Base-by-base conservation (phyloP, 2,113 vertebrate species). In the Oostethus manadensis region DNA sequence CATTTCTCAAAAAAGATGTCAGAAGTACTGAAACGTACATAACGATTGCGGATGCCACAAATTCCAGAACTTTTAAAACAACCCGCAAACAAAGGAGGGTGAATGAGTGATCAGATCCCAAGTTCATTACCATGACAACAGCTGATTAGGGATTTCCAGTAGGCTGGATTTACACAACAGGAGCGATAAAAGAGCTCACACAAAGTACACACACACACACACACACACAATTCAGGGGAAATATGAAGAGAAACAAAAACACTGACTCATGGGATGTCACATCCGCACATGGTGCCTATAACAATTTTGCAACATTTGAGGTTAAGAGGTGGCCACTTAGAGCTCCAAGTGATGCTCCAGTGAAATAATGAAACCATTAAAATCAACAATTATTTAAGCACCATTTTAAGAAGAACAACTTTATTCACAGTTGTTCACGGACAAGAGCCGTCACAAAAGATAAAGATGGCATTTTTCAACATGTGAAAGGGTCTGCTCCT, bases 41-140 rank as follows among this genome's bases (percentile, higher is more conserved):
- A 64, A 60, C 60, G 18, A 59, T 53, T 55, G 13, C 7, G 7
- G 59, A 81, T 73, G 64, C 74, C 64, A 49, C 17, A 51, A 64
- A 86, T 88, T 83, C 79, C 82, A 77, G 4, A 29, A 82, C 60
- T 57, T 64, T 66, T 33, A 66, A 79, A 80, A 68, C 69, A 79
- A 84, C 68, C 49, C 47, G 42, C 56, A 68, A 78, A 87, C 83
- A 88, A 87, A 81, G 63, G 82, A 71, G 67, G 47, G 68, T 77
- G 77, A 78, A 78, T 74, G 74, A 56, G 58, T 70, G 73, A 76
- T 72, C 62, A 23, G 71, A 42, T 26, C 40, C 68, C 82, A 86
- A 84, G 79, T 84, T 82, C 86, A 75, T 87, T 59, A 57, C 85
- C 66, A 84, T 87, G 82, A 64, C 71, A 78, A 88, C 85, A 16